A percentile compares a stretch with the other conserved stretches of the same genome.
phyloP scores from a whole-genome alignment of 2,113 vertebrate species.

The Myrmecobius fasciatus region DNA sequence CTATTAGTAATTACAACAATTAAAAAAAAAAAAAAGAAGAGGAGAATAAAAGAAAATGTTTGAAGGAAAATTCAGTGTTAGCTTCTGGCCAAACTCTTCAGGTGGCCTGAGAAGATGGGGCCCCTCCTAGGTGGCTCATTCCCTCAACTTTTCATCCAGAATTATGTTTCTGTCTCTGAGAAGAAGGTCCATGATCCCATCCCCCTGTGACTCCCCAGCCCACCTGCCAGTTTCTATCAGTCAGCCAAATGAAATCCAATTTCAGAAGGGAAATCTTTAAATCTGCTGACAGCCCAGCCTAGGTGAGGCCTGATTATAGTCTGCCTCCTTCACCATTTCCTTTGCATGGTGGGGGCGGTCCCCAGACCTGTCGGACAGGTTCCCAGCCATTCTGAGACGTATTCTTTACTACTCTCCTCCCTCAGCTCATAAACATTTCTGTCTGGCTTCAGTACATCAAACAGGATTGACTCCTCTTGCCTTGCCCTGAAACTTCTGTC shows the following conservation, averaged over 20 bases:
- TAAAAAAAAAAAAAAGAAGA: neutral
- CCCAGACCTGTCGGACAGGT: constrained; percentile 80
- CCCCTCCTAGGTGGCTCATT: neutral
- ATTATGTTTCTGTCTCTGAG: neutral
- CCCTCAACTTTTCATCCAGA: neutral
- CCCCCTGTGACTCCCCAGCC: neutral
- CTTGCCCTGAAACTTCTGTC: neutral
- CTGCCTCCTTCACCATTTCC: constrained; percentile 64
- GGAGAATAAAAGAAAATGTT: too few relatives aligned
- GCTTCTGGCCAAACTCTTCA: neutral
- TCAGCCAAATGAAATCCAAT: neutral
- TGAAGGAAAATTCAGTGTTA: neutral
- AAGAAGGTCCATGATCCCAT: neutral
- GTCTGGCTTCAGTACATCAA: constrained; percentile 63
- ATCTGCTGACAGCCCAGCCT: constrained; percentile 53
- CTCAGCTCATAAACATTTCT: constrained; percentile 64
- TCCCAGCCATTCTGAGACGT: constrained; percentile 62
- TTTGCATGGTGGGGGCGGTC: constrained; percentile 17
- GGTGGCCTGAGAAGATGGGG: neutral
- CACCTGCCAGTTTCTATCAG: neutral
- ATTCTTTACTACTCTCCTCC: constrained; percentile 77
- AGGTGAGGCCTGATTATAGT: constrained; percentile 76
- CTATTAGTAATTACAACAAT: neutral
- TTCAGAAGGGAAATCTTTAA: neutral
- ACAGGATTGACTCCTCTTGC: neutral